phyloP scores from a whole-genome alignment of 2,113 vertebrate genomes.

The Phalacrocorax pelagicus region DNA sequence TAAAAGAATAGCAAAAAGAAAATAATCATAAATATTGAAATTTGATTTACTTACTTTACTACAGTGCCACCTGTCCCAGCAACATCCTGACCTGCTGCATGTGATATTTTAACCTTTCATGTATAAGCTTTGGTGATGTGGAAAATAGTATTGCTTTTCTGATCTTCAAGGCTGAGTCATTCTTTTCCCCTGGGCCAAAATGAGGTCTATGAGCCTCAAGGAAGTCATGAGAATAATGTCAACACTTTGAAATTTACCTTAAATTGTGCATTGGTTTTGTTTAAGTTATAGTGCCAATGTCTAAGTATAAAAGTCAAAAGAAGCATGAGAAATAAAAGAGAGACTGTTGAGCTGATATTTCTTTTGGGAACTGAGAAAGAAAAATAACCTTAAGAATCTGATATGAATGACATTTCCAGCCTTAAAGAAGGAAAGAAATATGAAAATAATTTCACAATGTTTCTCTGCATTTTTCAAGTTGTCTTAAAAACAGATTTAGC shows the following conservation, averaged over 20 bases:
- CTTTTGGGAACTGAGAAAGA: not conserved
- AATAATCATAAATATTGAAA: not conserved
- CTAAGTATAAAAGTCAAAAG: not conserved
- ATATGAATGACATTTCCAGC: not conserved
- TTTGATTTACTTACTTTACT: not conserved
- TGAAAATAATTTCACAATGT: not conserved
- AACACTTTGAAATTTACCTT: not conserved
- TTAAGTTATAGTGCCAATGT: not conserved
- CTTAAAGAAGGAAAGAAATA: not conserved
- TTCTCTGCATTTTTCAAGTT: not conserved
- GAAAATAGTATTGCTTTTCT: not conserved
- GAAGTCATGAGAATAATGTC: not conserved
- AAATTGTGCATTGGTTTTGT: not conserved
- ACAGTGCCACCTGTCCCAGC: not conserved
- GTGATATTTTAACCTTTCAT: not conserved
- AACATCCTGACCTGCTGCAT: not conserved
- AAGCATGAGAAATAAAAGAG: not conserved
- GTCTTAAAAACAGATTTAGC: not conserved
- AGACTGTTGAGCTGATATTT: not conserved
- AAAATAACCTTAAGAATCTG: not conserved
- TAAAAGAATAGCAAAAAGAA: not conserved
- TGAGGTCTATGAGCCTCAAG: not conserved
- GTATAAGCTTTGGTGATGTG: not conserved
- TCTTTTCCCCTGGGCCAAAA: not conserved
- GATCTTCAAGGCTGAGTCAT: not conserved